Evolutionary conservation across 2,888 invertebrate genomes (phyloP).

Genomic region (Ommatoiulus sabulosus): DNA sequence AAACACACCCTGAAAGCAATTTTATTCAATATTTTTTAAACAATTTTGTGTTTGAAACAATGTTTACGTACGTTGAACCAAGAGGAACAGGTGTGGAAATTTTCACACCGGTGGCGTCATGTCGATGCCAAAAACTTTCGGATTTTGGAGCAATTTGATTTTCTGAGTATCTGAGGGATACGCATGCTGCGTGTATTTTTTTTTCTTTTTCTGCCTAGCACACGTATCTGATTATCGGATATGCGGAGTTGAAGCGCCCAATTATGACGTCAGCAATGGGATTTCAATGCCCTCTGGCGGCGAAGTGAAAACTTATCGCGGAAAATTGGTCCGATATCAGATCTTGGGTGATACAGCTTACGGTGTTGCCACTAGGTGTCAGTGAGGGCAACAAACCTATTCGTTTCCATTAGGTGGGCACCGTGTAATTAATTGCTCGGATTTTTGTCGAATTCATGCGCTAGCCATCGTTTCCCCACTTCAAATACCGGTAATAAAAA

Average conservation of each 20-base stretch:
- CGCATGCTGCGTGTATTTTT: background rate
- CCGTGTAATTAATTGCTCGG: background rate
- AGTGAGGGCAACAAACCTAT: conserved; percentile 34
- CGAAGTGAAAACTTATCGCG: background rate
- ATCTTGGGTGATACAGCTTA: background rate
- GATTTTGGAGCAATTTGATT: too few relatives aligned
- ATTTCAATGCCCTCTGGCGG: background rate
- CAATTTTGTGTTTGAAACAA: too few relatives aligned
- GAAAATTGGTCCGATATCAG: conserved; percentile 1
- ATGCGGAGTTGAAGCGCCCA: background rate
- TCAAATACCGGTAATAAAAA: background rate
- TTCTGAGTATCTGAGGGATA: too few relatives aligned
- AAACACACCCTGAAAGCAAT: too few relatives aligned
- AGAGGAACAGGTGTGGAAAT: too few relatives aligned
- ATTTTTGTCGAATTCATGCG: background rate
- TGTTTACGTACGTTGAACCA: too few relatives aligned
- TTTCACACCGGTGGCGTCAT: too few relatives aligned
- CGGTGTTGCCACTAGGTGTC: conserved; percentile 27
- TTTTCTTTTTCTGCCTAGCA: background rate
- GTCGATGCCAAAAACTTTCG: too few relatives aligned
- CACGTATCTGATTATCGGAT: background rate
- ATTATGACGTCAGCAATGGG: background rate
- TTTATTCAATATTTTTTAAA: too few relatives aligned
- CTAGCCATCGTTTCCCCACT: background rate
- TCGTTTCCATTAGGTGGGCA: background rate